Conservation (phyloP, 2,113 vertebrate species). For the Ptychochromis oligacanthus region DNA sequence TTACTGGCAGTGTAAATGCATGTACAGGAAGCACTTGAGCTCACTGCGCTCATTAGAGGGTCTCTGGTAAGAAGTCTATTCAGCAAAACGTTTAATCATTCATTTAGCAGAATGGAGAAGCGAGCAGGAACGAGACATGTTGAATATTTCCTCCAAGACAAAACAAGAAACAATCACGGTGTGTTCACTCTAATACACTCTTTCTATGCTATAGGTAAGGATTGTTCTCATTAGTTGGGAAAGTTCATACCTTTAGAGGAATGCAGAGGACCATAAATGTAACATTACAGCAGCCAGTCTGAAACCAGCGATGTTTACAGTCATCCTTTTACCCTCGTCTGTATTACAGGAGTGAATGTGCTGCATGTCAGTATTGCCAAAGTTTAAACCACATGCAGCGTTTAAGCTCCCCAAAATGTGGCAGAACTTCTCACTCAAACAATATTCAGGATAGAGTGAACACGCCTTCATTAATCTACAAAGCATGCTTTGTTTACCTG, state of each 20-base stretch:
- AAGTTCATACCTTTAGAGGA: background rate
- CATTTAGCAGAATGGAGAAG: background rate
- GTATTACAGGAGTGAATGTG: background rate
- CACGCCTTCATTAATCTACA: constrained; percentile 22
- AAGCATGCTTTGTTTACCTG: constrained; percentile 26
- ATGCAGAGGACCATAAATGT: background rate
- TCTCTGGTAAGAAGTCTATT: constrained; percentile 26
- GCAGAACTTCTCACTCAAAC: background rate
- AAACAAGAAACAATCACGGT: constrained; percentile 3
- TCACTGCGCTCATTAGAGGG: constrained; percentile 16
- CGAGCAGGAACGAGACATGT: constrained; percentile 36
- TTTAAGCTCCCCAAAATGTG: background rate
- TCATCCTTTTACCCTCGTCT: background rate
- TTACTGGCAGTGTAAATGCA: constrained; percentile 36
- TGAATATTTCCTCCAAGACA: constrained; percentile 12
- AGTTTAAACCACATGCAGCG: background rate
- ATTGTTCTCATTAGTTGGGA: background rate
- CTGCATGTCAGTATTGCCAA: no score
- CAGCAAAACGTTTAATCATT: background rate
- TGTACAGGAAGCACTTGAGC: constrained; percentile 2
- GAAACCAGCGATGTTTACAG: background rate
- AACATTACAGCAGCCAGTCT: background rate
- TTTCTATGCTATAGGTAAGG: background rate
- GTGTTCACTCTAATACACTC: constrained; percentile 50
- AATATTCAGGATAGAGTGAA: constrained; percentile 46